A percentile compares a stretch with the other conserved stretches of the same genome.
These are phyloP conservation scores for Ceratina calcarata DNA, from an alignment of 1,140 invertebrate genomes.

Conservation along the genomic window DNA sequence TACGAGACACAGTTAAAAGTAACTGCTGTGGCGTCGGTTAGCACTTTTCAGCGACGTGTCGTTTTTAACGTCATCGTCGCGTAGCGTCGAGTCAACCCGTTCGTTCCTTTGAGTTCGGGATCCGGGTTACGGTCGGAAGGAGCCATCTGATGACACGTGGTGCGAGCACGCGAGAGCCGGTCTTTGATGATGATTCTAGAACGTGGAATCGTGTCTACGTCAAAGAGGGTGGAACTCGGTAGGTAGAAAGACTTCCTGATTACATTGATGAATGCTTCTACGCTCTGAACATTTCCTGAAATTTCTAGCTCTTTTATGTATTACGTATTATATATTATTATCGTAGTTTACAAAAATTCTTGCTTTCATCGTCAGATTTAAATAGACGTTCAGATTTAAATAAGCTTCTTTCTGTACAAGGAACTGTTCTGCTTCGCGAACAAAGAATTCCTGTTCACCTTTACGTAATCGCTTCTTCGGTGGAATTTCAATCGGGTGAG, in stretches of 20 bases:
- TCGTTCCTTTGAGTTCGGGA: neutral
- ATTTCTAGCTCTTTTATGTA: too few species aligned
- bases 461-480: conserved; percentile 14
- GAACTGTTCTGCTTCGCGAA: neutral
- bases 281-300: too few species aligned
- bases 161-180: neutral
- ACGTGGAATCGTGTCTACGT: neutral
- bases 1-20: conserved; percentile 46
- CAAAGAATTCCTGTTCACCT: neutral
- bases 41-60: conserved; percentile 7
- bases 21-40: conserved; percentile 29
- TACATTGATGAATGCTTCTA: too few species aligned
- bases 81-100: neutral
- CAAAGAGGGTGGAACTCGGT: too few species aligned
- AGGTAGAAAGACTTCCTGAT: too few species aligned
- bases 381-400: conserved; percentile 2
- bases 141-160: neutral
- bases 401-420: neutral
- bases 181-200: neutral
- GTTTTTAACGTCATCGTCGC: conserved; percentile 5
- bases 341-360: too few species aligned
- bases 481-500: neutral
- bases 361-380: neutral
- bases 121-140: neutral
- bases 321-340: too few species aligned